Base-by-base conservation (phyloP, 2,113 vertebrate species). In the Circaetus gallicus region DNA sequence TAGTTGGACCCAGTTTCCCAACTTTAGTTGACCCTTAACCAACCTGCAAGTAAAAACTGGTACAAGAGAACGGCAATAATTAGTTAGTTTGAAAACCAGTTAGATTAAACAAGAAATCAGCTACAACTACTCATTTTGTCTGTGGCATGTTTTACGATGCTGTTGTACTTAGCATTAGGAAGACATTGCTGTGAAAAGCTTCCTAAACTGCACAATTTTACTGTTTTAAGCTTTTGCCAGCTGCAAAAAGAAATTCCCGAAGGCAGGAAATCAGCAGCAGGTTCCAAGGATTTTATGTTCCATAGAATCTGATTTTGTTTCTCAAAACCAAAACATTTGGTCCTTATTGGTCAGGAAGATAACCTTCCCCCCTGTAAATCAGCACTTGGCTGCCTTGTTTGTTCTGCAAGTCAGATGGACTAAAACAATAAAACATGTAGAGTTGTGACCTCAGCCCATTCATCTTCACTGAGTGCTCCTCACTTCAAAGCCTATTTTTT, bases 371-470 rank as follows among this genome's bases (percentile, higher is more conserved):
- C 77, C 72, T 85, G 74, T 94, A 96, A 97, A 97, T 96, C 95
- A 97, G 63, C 55, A 70, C 82, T 96, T 86, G 87, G 78, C 90
- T 95, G 94, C 86, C 69, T 92, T 95, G 85, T 96, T 97, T 96
- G 80, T 92, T 97, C 94, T 96, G 82, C 76, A 93, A 82, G 78
- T 97, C 94, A 93, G 93, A 96, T 84, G 92, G 86, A 94, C 91
- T 93, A 93, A 95, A 97, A 95, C 78, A 96, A 90, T 94, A 96
- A 96, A 97, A 95, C 86, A 89, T 90, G 96, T 91, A 94, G 82
- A 97, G 88, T 31, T 95, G 56, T 93, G 96, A 97, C 91, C 95
- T 96, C 86, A 92, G 58, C 58, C 62, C 65, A 86, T 95, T 93
- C 86, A 94, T 97, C 95, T 96, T 96, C 90, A 93, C 66, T 63